phyloP scores from a whole-genome alignment of 2,888 invertebrate species.

The Serripes groenlandicus region DNA sequence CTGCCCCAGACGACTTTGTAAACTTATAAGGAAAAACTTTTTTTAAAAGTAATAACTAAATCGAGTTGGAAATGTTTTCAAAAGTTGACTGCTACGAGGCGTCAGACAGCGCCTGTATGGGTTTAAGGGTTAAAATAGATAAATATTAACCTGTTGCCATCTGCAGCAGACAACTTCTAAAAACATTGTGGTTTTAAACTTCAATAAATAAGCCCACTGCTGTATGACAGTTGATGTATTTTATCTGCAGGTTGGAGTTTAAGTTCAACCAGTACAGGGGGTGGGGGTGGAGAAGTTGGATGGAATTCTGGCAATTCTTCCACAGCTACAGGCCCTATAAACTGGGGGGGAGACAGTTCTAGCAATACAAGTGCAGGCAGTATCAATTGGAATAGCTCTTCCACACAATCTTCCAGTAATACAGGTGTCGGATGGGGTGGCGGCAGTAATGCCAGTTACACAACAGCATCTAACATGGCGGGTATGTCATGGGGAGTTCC shows the following conservation, averaged over 20 bases:
- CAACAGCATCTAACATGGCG: constrained; percentile 21
- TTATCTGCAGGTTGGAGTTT: constrained; percentile 45
- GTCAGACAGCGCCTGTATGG: too few species aligned
- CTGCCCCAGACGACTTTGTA: too few species aligned
- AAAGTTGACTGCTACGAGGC: too few species aligned
- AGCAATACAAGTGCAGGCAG: constrained; percentile 46
- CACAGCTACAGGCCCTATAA: constrained; percentile 56
- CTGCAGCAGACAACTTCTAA: too few species aligned
- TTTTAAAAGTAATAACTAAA: too few species aligned
- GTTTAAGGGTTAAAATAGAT: too few species aligned
- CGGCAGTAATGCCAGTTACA: not conserved
- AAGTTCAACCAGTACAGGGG: constrained; percentile 30
- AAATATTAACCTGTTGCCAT: too few species aligned
- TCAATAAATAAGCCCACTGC: too few species aligned
- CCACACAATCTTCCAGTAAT: constrained; percentile 33
- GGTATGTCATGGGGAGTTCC: constrained; percentile 49
- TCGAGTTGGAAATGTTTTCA: too few species aligned
- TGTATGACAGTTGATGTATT: not conserved
- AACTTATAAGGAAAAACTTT: too few species aligned
- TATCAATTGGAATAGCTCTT: constrained; percentile 59
- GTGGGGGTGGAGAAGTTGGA: constrained; percentile 33
- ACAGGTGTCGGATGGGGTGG: constrained; percentile 60
- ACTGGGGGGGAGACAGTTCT: constrained; percentile 74
- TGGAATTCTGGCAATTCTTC: constrained; percentile 54
- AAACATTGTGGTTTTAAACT: too few species aligned